A percentile compares a stretch with the other conserved stretches of the same genome.
Conservation (phyloP, 2,888 invertebrate species). For the Ophion slaviceki region DNA sequence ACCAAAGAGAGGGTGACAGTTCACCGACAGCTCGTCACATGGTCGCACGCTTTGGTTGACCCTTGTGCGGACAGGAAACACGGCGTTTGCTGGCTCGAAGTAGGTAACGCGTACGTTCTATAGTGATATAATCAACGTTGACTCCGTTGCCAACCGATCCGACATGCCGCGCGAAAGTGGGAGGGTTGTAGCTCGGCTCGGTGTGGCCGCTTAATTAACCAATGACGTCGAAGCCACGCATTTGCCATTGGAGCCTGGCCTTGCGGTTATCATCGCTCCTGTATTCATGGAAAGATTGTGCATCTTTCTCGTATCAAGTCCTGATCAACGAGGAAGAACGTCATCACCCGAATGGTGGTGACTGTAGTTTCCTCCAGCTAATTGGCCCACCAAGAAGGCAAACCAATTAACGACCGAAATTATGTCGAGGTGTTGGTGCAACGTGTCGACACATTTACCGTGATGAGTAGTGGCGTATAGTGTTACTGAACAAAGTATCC, state of each 20-base stretch:
- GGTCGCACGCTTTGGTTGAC: slow-evolving; percentile 42
- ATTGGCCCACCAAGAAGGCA: slow-evolving; percentile 27
- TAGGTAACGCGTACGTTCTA: background rate
- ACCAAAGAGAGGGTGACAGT: slow-evolving; percentile 43
- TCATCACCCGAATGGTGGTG: background rate
- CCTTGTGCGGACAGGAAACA: background rate
- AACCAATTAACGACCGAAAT: slow-evolving; percentile 74
- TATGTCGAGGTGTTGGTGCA: slow-evolving; percentile 56
- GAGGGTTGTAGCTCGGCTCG: slow-evolving; percentile 19
- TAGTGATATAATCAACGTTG: background rate
- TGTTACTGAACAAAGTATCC: slow-evolving; percentile 48
- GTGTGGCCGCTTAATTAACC: slow-evolving; percentile 66
- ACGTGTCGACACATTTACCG: slow-evolving; percentile 33
- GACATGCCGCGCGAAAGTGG: slow-evolving; percentile 3
- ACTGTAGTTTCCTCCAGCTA: slow-evolving; percentile 3
- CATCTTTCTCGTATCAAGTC: no score
- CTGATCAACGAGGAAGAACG: no score
- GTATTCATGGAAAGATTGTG: background rate
- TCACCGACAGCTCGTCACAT: slow-evolving; percentile 52
- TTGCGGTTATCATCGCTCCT: background rate
- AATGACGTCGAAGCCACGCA: slow-evolving; percentile 25
- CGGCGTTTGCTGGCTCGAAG: background rate
- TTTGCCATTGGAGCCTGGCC: background rate
- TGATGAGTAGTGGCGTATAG: slow-evolving; percentile 31
- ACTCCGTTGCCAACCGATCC: no score